phyloP scores from a whole-genome alignment of 2,113 vertebrate species.

The Pangasianodon gigas region DNA sequence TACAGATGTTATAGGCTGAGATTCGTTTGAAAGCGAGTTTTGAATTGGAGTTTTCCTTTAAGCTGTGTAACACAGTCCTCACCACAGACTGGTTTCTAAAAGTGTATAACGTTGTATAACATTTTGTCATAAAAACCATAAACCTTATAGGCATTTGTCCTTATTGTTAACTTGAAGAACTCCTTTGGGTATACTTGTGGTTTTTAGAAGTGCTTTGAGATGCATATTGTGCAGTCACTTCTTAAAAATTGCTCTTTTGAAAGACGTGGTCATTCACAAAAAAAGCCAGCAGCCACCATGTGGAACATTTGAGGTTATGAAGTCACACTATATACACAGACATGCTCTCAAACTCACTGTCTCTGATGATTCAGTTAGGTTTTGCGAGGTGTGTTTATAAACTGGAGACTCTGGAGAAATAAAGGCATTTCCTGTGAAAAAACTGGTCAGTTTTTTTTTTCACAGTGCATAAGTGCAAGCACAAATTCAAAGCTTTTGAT shows the following conservation, averaged over 20 bases:
- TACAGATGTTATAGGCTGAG: not conserved
- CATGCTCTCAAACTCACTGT: constrained; percentile 9
- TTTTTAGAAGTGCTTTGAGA: not conserved
- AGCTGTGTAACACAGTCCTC: not conserved
- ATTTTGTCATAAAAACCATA: not conserved
- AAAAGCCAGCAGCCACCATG: constrained; percentile 15
- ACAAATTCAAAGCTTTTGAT: not conserved
- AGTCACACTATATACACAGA: constrained; percentile 8
- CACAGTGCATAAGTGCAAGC: not conserved
- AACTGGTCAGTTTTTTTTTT: not conserved
- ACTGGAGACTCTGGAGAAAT: not conserved
- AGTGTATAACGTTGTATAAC: not conserved
- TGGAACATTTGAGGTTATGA: not conserved
- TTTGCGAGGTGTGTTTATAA: constrained; percentile 13
- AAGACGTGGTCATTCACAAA: constrained; percentile 11
- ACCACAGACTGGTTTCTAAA: not conserved
- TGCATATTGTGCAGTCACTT: not conserved
- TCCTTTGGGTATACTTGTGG: not conserved
- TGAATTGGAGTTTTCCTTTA: not conserved
- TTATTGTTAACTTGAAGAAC: not conserved
- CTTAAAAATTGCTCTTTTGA: not conserved
- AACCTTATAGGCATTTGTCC: not conserved
- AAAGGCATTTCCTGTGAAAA: constrained; percentile 36
- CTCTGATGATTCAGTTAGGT: not conserved
- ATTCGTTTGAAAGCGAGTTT: not conserved